Evolutionary conservation across 1,140 invertebrate genomes (phyloP).

Genomic region (Zophobas atratus): DNA sequence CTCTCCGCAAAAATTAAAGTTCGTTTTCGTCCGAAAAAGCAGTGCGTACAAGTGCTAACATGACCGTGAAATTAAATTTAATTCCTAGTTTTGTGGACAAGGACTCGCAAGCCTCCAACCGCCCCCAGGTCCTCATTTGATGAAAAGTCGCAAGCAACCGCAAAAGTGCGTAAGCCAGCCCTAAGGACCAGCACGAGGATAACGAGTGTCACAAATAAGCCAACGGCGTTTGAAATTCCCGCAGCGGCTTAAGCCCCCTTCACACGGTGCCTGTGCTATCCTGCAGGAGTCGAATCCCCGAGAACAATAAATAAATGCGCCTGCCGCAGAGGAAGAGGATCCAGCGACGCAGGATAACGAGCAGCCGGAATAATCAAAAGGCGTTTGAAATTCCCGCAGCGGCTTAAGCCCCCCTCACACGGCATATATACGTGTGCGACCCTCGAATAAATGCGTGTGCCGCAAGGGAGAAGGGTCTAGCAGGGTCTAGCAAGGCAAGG

Average conservation of each 20-base stretch:
- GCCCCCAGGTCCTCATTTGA: not conserved
- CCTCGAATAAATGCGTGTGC: not conserved
- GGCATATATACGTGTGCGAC: no score
- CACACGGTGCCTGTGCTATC: not conserved
- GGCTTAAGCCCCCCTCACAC: no score
- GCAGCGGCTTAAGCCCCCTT: constrained; percentile 6
- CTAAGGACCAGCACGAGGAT: not conserved
- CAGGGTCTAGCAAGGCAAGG: not conserved
- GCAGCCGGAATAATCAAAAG: constrained; percentile 18
- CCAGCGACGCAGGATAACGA: constrained; percentile 20
- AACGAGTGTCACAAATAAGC: not conserved
- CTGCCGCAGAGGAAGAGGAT: not conserved
- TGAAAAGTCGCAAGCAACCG: not conserved
- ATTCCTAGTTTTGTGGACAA: constrained; percentile 34
- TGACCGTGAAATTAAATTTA: constrained; percentile 39
- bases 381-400: constrained; percentile 10
- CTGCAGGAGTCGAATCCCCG: no score
- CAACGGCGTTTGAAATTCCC: constrained; percentile 2
- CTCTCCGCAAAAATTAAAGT: constrained; percentile 3
- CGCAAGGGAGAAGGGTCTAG: not conserved
- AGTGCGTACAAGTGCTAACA: constrained; percentile 17
- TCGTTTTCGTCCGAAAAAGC: constrained; percentile 20
- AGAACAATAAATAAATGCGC: constrained; percentile 2
- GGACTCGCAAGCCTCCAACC: constrained; percentile 15
- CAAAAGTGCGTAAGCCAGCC: not conserved